These are phyloP conservation scores for Carcinoscorpius rotundicauda DNA, from an alignment of 1,140 invertebrate genomes.

Conservation along the genomic window DNA sequence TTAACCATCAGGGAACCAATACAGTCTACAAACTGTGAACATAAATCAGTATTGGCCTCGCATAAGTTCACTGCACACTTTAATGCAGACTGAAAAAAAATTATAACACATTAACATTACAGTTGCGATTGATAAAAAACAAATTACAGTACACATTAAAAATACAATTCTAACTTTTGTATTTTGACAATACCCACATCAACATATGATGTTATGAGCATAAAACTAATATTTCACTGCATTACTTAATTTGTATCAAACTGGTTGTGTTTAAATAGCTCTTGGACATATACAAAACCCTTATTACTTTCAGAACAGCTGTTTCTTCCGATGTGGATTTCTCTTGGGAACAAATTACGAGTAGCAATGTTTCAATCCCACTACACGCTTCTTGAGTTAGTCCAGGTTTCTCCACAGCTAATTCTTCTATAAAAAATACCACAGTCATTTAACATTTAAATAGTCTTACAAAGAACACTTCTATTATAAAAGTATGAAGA, in stretches of 20 bases:
- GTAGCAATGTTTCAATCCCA: constrained; percentile 48
- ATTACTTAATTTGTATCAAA: too few species aligned
- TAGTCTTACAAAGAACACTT: too few species aligned
- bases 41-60: constrained; percentile 43
- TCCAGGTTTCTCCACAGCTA: constrained; percentile 18
- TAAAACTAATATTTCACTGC: too few species aligned
- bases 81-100: constrained; percentile 30
- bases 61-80: constrained; percentile 56
- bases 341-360: constrained; percentile 37
- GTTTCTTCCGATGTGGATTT: constrained; percentile 31
- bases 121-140: too few species aligned
- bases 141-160: too few species aligned
- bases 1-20: constrained; percentile 32
- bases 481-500: too few species aligned
- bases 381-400: constrained; percentile 24
- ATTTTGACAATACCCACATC: too few species aligned
- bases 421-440: constrained; percentile 14
- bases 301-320: constrained; percentile 41
- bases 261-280: too few species aligned
- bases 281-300: too few species aligned
- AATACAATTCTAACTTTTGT: too few species aligned
- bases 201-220: too few species aligned
- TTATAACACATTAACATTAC: too few species aligned
- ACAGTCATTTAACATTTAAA: constrained; percentile 37
- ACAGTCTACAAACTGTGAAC: constrained; percentile 48